These are phyloP conservation scores for Venusia cambrica DNA, from an alignment of 2,888 invertebrate genomes.

Conservation along the genomic window DNA sequence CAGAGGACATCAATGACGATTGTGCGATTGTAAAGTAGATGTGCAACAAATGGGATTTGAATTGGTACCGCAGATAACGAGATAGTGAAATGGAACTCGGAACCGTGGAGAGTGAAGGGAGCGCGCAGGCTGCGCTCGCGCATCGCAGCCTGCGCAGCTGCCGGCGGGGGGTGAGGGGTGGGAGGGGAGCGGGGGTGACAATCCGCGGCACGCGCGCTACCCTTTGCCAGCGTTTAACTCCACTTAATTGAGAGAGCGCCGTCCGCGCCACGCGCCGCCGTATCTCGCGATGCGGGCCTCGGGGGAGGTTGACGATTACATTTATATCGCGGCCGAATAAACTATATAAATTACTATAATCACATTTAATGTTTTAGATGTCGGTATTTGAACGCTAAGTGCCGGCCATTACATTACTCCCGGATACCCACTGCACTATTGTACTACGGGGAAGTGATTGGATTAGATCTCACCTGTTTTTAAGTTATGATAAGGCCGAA, in stretches of 20 bases:
- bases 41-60: conserved; percentile 24
- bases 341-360: conserved; percentile 67
- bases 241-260: conserved; percentile 45
- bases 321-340: conserved; percentile 50
- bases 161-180: conserved; percentile 20
- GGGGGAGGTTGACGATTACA: conserved; percentile 28
- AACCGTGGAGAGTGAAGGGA: conserved; percentile 35
- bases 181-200: conserved; percentile 21
- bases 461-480: no score
- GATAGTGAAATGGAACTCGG: conserved; percentile 51
- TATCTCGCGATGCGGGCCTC: conserved; percentile 27
- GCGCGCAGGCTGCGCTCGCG: conserved; percentile 34
- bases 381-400: conserved; percentile 15
- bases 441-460: conserved; percentile 1
- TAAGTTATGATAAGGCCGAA: no score
- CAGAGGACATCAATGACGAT: conserved; percentile 16
- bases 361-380: conserved; percentile 45
- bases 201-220: conserved; percentile 47
- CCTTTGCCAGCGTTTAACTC: conserved; percentile 58
- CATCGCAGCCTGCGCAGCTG: conserved; percentile 38
- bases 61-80: conserved; percentile 35
- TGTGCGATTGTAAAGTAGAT: conserved; percentile 19
- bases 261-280: conserved; percentile 28
- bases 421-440: not conserved
- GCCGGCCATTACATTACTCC: conserved; percentile 6